Evolutionary conservation across 2,113 vertebrate genomes (phyloP), one percentile per base, ranked within the genome.

Genomic region (Aphelocoma coerulescens): DNA sequence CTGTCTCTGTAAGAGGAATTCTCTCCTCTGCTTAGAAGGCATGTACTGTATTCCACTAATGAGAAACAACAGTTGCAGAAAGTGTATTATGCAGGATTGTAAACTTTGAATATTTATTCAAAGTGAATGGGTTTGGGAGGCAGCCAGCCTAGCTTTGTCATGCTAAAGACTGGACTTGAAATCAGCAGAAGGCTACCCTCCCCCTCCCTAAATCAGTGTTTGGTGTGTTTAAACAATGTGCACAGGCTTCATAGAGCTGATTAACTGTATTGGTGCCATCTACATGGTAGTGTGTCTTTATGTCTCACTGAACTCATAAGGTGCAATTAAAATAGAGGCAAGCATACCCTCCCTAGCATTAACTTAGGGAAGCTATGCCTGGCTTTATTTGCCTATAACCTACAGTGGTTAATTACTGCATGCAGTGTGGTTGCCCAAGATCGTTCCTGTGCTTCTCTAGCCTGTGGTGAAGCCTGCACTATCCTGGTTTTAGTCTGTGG

Each of bases 11-110:
- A 92, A 94, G 91, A 83, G 63, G 94, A 86, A 91, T 94, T 92
- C 84, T 97, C 91, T 88, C 52, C 80, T 96, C 77, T 96, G 71
- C 83, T 39, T 91, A 91, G 94, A 96, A 95, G 92, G 93, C 83
- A 65, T 90, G 80, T 93, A 93, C 80, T 88, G 85, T 88, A 95
- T 41, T 35, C 6, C 68, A 27, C 74, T 91, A 95, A 95, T 91
- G 62, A 86, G 85, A 95, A 95, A 90, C 94, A 95, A 97, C 74
- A 94, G 75, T 96, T 85, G 80, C 85, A 85, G 90, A 85, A 94
- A 89, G 84, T 76, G 79, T 92, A 91, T 88, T 89, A 91, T 93
- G 54, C 88, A 81, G 96, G 83, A 89, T 88, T 88, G 15, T 89
- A 89, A 88, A 96, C 79, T 91, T 91, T 48, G 89, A 97, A 80